Conservation (phyloP, 2,888 invertebrate genomes). For the Apocheima hispidaria region DNA sequence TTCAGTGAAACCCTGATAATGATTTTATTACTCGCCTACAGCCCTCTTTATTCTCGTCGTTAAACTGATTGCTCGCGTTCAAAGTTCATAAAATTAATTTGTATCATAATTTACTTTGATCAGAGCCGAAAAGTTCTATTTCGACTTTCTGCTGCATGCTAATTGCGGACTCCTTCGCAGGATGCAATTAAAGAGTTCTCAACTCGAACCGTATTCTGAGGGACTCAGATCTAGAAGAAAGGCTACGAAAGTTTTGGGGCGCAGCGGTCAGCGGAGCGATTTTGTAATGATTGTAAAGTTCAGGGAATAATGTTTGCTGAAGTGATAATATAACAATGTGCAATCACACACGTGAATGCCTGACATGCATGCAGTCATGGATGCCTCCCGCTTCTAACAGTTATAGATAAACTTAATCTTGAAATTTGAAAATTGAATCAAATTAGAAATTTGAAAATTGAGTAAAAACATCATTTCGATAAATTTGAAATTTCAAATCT, state of each 20-base stretch:
- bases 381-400: too few species aligned
- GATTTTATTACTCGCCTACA: conserved; percentile 33
- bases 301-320: background rate
- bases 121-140: conserved; percentile 50
- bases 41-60: conserved; percentile 37
- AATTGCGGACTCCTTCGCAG: conserved; percentile 67
- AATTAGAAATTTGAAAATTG: too few species aligned
- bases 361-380: too few species aligned
- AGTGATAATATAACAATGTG: too few species aligned
- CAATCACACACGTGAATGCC: too few species aligned
- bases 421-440: too few species aligned
- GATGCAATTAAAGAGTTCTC: conserved; percentile 74
- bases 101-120: conserved; percentile 40
- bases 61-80: conserved; percentile 37
- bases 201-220: conserved; percentile 61
- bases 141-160: conserved; percentile 64
- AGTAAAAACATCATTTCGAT: too few species aligned
- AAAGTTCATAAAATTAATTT: conserved; percentile 38
- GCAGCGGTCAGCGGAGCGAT: conserved; percentile 3
- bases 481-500: too few species aligned
- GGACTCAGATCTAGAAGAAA: conserved; percentile 19
- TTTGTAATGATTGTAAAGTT: background rate
- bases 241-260: background rate
- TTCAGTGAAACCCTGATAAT: conserved; percentile 39
- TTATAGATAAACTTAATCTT: too few species aligned